These are phyloP conservation scores for Dryoscopus gambensis DNA, from an alignment of 2,113 vertebrate species.

Conservation along the genomic window DNA sequence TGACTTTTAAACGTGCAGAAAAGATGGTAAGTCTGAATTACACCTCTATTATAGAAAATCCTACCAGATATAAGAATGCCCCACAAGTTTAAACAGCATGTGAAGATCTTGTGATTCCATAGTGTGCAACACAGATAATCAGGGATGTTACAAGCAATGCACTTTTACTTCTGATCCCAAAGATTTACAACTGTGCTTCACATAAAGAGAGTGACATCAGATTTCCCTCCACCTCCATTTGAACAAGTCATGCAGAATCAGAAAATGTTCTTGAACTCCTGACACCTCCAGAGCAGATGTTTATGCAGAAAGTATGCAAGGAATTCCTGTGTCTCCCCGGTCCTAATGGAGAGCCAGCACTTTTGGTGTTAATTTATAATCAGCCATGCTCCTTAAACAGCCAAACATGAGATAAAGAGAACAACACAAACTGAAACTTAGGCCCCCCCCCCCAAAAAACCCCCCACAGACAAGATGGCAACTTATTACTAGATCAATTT, in stretches of 20 bases:
- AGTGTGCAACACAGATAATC: background rate
- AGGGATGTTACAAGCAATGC: background rate
- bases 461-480: background rate
- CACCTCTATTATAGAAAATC: background rate
- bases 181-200: background rate
- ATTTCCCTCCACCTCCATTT: background rate
- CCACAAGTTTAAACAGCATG: background rate
- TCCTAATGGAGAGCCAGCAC: background rate
- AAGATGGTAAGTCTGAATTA: background rate
- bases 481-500: background rate
- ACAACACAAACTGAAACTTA: background rate
- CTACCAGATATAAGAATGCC: background rate
- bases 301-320: background rate
- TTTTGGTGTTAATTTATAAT: background rate
- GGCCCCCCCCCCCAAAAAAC: too few species aligned
- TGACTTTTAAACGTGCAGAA: background rate
- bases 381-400: background rate
- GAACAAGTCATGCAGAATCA: background rate
- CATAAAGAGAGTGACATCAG: background rate
- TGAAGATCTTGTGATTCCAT: background rate
- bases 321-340: background rate
- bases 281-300: background rate
- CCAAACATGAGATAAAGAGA: background rate
- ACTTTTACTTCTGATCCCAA: background rate
- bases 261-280: background rate